Evolutionary conservation across 2,888 invertebrate species (phyloP), one percentile per base, ranked within the genome.

Genomic region (Serrognathus titanus): DNA sequence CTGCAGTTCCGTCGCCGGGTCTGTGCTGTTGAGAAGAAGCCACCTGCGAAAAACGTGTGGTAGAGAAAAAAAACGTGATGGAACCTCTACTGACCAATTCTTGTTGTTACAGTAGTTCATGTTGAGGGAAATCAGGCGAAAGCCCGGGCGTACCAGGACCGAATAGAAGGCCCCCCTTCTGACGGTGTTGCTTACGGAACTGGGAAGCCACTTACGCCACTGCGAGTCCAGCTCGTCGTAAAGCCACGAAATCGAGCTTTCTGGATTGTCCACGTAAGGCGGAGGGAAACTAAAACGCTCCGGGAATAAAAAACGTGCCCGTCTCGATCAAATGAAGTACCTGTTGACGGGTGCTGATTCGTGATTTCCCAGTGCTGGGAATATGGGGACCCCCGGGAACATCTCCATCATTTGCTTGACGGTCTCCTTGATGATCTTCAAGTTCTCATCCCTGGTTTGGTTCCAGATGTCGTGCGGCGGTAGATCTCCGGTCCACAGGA

Each of bases 401-500:
- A 87, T 89, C 59, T 88, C 87, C 0, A 86, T 85, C 88, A 94
- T 89, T 73, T 94, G 92, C 31, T 86, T 82, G 0, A 93, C 92
- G 0, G 93, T 92, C 71, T 93, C 92, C 67, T 88, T 89, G 13
- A 94, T 81, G 49, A 93, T 89, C 75, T 90, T 88, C 20, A 95
- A 76, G 75, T 96, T 95, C 74, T 92, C 92, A 64, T 90, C 90
- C 64, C 88, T 86, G 0, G 94, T 94, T 78, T 94, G 94, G 73
- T 94, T 94, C 93, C 93, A 93, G 8, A 97, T 90, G 72, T 97
- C 94, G 71, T 98, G 98, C 0, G 97, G 93, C 3, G 97, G 96
- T 61, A 97, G 79, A 78, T 98, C 98, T 3, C 97, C 97, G 0
- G 97, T 97, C 94, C 97, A 96, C 40, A 96, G 77, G 62, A 98